Evolutionary conservation across 2,797 vertebrate species (phyloP), one percentile per base, ranked within the genome.

Genomic region (Psittacula derbiana): DNA sequence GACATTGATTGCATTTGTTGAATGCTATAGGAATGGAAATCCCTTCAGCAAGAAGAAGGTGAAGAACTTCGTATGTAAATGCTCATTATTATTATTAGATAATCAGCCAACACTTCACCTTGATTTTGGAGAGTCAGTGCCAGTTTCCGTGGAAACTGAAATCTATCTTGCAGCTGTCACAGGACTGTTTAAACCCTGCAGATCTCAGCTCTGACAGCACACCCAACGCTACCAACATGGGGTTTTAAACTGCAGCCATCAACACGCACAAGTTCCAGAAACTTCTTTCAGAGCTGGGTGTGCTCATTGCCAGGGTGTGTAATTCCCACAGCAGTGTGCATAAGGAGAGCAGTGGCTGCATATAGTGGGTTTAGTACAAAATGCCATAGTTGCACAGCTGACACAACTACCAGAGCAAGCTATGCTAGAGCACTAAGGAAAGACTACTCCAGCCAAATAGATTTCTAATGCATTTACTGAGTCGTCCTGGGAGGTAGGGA

Each of bases 81-180:
- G 20, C 8, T 92, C 71, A 49, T 83, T n/a, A 46, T 87, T 85
- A 91, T 85, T 87, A 83, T 41, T 82, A 87, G 80, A 72, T 80
- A 85, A 92, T 62, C 65, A 96, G 86, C 46, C 79, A 89, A 72
- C 61, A 75, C 72, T 89, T 88, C 81, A 95, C 96, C 90, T 95
- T 95, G 94, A 89, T 93, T 95, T 95, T 71, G 53, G 73, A 90
- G 30, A 92, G 50, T 28, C 41, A 43, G 36, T 38, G 71, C 69
- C 75, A 52, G 95, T 96, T 96, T 93, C 96, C 61, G 0, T 91
- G 95, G 96, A 93, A 97, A 96, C 93, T 8, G 61, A 80, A 89
- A 70, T 36, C 55, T 33, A 73, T 74, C 80, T 62, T 70, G 61
- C 61, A 87, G 53, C 84, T 78, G 75, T 85, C 88, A 95, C 40